Evolutionary conservation across 23 tunicate genomes (phyloP), one percentile per base, ranked within the genome.

Genomic region (Oikopleura dioica): DNA sequence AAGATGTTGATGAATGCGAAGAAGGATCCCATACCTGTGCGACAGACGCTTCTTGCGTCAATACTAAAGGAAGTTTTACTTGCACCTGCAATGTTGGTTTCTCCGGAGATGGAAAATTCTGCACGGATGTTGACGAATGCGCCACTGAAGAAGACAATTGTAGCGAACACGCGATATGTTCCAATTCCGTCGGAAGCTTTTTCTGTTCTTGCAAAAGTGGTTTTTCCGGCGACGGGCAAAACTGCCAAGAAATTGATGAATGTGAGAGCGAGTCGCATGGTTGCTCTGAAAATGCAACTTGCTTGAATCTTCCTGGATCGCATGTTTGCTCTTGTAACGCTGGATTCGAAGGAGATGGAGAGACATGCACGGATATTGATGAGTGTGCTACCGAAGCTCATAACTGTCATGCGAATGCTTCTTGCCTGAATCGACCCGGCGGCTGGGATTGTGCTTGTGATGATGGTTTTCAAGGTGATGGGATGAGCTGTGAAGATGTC

Each of bases 161-260:
- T 63, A 23, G 30, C 16, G 2, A 16, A 28, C 29, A 28, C 29
- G 33, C 38, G 0, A 37, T 0, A 36, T 82, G 85, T 59, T 68
- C 35, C n/a, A 82, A 82, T 76, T 35, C 37, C 1, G 59, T 35
- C 0, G 68, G 77, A 4, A 38, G 78, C n/a, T 82, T 67, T 37
- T 44, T 38, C 1, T 82, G 85, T 38, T 44, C 75, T 24, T 82
- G 85, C 36, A 36, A 78, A 37, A 31, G 38, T 1, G 83, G 84
- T 37, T 81, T 44, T 32, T 72, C 35, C 34, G 33, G 26, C 33
- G 72, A 63, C 72, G 79, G 79, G 2, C 30, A 31, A 2, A 28
- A 12, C 33, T 63, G 72, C 31, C 16, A 23, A 2, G 72, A 63
- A 2, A 28, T 63, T 63, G 72, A 63, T 28, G 72, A 63, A 63